Conservation (phyloP, 1,140 invertebrate genomes). For the Zaprionus ornatus region DNA sequence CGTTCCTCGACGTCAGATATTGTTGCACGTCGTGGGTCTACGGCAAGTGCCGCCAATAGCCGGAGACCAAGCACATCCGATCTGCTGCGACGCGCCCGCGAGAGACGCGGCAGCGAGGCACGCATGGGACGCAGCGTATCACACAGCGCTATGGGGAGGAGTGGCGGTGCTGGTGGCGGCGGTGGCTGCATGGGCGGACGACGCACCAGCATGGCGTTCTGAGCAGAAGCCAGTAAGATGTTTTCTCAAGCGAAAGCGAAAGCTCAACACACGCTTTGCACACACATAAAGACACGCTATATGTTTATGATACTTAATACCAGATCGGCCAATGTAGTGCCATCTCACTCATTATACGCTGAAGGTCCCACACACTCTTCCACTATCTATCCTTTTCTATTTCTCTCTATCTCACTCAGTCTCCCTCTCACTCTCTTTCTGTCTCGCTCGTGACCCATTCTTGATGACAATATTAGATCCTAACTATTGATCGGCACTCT, state of each 20-base stretch:
- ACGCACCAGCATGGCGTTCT: conserved; percentile 83
- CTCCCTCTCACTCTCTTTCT: neutral
- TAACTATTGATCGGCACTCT: conserved; percentile 52
- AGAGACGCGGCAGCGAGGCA: conserved; percentile 77
- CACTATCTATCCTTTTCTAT: neutral
- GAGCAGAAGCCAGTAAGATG: conserved; percentile 49
- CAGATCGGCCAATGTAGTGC: conserved; percentile 15
- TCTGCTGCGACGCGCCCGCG: conserved; percentile 73
- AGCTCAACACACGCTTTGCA: neutral
- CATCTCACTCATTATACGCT: conserved; percentile 1
- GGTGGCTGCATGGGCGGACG: conserved; percentile 56
- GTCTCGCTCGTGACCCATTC: conserved; percentile 34
- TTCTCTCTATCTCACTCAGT: neutral
- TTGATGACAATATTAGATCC: conserved; percentile 81
- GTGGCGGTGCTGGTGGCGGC: conserved; percentile 39
- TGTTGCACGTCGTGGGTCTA: conserved; percentile 47
- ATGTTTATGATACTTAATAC: neutral
- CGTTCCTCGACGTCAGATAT: conserved; percentile 81
- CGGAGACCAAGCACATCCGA: conserved; percentile 80
- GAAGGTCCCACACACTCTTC: neutral
- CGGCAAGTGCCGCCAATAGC: conserved; percentile 38
- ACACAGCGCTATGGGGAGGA: conserved; percentile 67
- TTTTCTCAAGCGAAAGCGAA: neutral
- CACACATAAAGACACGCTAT: neutral
- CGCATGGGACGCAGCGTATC: conserved; percentile 81